Percentiles rank a stretch among this genome's conserved stretches.
Evolutionary conservation across 2,113 vertebrate species (phyloP).

Genomic region (Tamias sibiricus): DNA sequence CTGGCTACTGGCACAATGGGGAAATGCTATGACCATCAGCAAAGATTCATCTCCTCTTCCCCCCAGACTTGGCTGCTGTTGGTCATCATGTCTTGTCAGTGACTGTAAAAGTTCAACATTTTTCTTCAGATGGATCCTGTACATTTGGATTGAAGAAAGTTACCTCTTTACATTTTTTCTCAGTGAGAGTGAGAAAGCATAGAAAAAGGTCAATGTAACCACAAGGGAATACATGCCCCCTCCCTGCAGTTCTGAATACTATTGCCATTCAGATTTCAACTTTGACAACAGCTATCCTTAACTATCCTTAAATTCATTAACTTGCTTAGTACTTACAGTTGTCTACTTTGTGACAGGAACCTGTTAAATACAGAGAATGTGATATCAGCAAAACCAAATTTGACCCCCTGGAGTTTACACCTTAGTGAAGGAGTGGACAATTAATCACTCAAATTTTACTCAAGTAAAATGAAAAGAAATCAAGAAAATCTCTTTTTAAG

Average conservation of each 20-base stretch:
- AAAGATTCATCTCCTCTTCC: conserved; percentile 48
- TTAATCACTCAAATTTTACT: not conserved
- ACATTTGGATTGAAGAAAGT: conserved; percentile 4
- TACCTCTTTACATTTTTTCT: conserved; percentile 5
- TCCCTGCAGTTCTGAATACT: not conserved
- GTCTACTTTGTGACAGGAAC: not conserved
- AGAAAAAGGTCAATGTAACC: not conserved
- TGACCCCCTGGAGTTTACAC: not conserved
- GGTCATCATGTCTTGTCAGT: conserved; percentile 62
- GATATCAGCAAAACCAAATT: not conserved
- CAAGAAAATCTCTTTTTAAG: not conserved
- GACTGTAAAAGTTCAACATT: conserved; percentile 69
- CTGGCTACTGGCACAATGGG: conserved; percentile 57
- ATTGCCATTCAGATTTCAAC: not conserved
- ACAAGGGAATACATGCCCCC: not conserved
- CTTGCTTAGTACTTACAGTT: not conserved
- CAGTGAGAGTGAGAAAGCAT: not conserved
- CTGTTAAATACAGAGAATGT: not conserved
- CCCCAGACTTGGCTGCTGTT: conserved; percentile 67
- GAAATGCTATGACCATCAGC: fast-evolving
- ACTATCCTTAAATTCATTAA: not conserved
- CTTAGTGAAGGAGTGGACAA: not conserved
- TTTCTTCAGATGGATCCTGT: conserved; percentile 71
- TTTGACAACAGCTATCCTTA: not conserved
- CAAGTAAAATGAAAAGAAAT: not conserved